Conservation (phyloP, 2,113 vertebrate species). For the Malaclemys terrapin region DNA sequence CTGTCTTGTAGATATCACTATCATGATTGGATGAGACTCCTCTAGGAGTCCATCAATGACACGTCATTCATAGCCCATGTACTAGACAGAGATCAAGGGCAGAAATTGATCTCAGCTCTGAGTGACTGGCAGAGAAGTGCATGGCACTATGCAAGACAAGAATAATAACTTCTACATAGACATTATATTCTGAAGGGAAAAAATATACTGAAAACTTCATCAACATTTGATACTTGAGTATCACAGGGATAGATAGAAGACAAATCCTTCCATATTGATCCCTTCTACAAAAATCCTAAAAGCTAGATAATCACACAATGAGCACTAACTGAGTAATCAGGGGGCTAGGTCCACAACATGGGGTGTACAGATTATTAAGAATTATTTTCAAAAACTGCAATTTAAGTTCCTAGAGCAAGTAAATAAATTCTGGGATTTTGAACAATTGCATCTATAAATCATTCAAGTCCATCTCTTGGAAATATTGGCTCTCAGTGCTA, state of each 20-base stretch:
- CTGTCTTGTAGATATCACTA: neutral
- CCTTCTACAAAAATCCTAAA: neutral
- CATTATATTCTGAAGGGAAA: neutral
- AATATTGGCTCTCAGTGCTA: neutral
- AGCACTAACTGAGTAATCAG: neutral
- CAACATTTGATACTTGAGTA: neutral
- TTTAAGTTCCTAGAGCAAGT: neutral
- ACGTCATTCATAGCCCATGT: neutral
- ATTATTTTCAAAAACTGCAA: neutral
- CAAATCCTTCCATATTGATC: neutral
- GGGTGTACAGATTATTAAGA: neutral
- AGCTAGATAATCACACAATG: neutral
- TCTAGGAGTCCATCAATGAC: neutral
- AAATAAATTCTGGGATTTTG: neutral
- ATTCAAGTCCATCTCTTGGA: neutral
- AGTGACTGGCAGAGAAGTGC: neutral
- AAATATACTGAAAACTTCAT: neutral
- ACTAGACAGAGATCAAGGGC: accelerated
- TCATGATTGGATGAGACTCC: neutral
- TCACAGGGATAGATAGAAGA: neutral
- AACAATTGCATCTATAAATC: neutral
- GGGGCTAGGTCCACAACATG: accelerated
- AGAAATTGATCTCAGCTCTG: accelerated
- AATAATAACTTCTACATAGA: neutral
- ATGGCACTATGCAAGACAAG: neutral